Percentiles rank a stretch among this genome's conserved stretches.
phyloP scores from a whole-genome alignment of 2,797 vertebrate species.

The Oreonectes daqikongensis region DNA sequence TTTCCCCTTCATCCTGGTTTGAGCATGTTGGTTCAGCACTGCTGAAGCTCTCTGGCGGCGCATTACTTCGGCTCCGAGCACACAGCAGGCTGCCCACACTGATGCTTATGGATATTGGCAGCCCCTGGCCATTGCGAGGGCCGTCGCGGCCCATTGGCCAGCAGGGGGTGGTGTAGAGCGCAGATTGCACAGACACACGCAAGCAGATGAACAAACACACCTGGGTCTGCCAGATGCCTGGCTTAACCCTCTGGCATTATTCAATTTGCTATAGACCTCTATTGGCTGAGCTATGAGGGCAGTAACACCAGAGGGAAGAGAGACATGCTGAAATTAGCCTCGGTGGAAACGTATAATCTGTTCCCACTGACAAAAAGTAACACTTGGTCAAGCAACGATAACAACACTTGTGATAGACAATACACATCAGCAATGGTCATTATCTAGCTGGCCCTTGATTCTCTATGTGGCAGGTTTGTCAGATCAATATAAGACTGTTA shows the following conservation, averaged over 20 bases:
- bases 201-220: conserved; percentile 43
- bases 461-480: too few relatives aligned
- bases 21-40: conserved; percentile 37
- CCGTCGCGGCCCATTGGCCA: conserved; percentile 14
- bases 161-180: conserved; percentile 47
- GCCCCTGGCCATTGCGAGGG: conserved; percentile 19
- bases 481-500: neutral
- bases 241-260: conserved; percentile 32
- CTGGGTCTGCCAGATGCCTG: conserved; percentile 27
- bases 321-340: conserved; percentile 39
- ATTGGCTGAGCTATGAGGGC: conserved; percentile 10
- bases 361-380: conserved; percentile 24
- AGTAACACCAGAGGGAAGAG: conserved; percentile 3
- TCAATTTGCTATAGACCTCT: conserved; percentile 37
- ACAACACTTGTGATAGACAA: conserved; percentile 11
- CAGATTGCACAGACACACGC: neutral
- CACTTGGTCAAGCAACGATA: conserved; percentile 29
- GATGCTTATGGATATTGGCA: conserved; percentile 57
- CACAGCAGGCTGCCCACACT: conserved; percentile 42
- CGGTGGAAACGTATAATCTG: conserved; percentile 17
- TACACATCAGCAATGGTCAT: neutral
- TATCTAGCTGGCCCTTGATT: neutral
- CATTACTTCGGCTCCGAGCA: conserved; percentile 54
- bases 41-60: conserved; percentile 35
- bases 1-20: conserved; percentile 41